These are phyloP conservation scores for Tapera naevia DNA, from an alignment of 2,797 vertebrate species.

Conservation along the genomic window DNA sequence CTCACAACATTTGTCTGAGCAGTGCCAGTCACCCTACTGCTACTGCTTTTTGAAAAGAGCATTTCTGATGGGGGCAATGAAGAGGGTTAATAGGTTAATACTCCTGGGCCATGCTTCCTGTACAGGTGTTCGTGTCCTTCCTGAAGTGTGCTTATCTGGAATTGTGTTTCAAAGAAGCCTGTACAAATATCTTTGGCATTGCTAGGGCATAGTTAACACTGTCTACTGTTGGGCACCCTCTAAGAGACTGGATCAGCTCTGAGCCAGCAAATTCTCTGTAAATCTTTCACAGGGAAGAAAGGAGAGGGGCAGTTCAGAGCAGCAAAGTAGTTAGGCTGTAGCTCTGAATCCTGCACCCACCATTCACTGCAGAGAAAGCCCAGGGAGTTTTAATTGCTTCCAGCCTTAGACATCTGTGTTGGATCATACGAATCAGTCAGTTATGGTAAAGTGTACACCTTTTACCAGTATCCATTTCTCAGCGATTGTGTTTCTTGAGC, in stretches of 20 bases:
- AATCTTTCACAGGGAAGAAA: not conserved
- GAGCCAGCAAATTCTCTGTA: not conserved
- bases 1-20: not conserved
- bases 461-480: not conserved
- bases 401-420: not conserved
- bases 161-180: not conserved
- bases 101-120: not conserved
- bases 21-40: not conserved
- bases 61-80: not conserved
- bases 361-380: not conserved
- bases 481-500: not conserved
- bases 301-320: not conserved
- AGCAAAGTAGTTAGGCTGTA: not conserved
- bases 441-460: not conserved
- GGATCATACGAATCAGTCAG: too few relatives aligned
- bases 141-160: not conserved
- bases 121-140: not conserved
- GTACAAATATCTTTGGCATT: not conserved
- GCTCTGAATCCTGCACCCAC: not conserved
- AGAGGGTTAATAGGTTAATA: not conserved
- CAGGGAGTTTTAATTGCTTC: not conserved
- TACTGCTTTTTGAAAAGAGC: not conserved
- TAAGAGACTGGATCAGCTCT: not conserved
- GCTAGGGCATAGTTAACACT: not conserved
- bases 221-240: not conserved